Conservation (phyloP, 2,888 invertebrate species). For the Eupithecia centaureata region DNA sequence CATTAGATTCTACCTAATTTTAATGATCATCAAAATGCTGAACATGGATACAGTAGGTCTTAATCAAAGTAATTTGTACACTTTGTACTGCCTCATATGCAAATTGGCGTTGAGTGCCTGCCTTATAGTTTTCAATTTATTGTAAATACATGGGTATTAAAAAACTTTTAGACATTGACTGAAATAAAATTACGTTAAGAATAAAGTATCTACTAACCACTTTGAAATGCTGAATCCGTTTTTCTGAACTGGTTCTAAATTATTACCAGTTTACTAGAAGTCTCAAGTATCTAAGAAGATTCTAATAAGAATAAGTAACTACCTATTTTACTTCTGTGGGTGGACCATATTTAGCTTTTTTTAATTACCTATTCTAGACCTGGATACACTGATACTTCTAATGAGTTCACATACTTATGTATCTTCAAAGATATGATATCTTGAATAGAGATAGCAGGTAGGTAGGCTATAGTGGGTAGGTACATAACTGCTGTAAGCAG, state of each 20-base stretch:
- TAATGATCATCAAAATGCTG: background rate
- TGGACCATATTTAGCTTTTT: background rate
- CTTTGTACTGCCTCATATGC: too few species aligned
- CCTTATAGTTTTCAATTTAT: too few species aligned
- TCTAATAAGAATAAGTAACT: slow-evolving; percentile 6
- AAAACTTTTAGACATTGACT: too few species aligned
- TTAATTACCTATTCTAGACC: background rate
- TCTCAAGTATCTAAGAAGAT: slow-evolving; percentile 7
- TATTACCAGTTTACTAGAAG: background rate
- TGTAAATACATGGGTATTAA: too few species aligned
- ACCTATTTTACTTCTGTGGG: background rate
- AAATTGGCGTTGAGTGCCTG: too few species aligned
- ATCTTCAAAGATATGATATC: slow-evolving; percentile 1
- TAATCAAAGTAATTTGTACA: too few species aligned
- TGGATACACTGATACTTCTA: background rate
- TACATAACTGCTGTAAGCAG: background rate
- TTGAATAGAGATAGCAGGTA: background rate
- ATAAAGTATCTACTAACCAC: too few species aligned
- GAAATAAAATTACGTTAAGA: too few species aligned
- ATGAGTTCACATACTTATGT: background rate
- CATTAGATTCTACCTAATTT: background rate
- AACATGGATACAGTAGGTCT: too few species aligned
- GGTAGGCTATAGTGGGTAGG: background rate
- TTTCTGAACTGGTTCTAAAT: background rate
- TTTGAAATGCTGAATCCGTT: background rate